Conservation (phyloP, 92 coral and sea anemone species). For the Phenganax marumi region DNA sequence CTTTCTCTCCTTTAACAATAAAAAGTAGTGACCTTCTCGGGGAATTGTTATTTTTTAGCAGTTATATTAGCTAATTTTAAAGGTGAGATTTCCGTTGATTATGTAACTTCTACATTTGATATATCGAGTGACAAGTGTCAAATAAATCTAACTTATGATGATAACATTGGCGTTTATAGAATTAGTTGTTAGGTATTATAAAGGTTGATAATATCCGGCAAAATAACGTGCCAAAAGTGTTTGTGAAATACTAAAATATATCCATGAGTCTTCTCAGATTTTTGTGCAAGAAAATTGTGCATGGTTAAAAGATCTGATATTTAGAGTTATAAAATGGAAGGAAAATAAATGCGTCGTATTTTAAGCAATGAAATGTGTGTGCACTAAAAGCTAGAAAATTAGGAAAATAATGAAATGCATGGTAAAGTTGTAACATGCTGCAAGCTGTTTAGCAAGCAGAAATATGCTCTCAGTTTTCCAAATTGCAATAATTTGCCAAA, state of each 20-base stretch:
- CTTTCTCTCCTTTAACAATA: not conserved
- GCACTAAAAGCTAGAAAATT: too few relatives aligned
- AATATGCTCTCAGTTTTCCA: not conserved
- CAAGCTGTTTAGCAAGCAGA: not conserved
- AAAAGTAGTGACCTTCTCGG: not conserved
- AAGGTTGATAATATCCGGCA: slow-evolving; percentile 13
- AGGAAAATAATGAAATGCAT: not conserved
- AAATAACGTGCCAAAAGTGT: not conserved
- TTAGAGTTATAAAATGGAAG: too few relatives aligned
- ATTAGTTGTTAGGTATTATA: not conserved
- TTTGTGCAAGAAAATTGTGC: not conserved
- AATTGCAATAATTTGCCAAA: not conserved
- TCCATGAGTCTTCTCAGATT: not conserved
- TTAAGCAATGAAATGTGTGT: too few relatives aligned
- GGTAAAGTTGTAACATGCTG: not conserved
- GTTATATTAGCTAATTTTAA: slow-evolving; percentile 1
- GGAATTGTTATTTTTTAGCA: not conserved
- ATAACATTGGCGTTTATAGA: not conserved
- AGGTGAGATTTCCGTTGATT: slow-evolving; percentile 14
- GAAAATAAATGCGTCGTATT: too few relatives aligned
- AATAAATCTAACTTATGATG: not conserved
- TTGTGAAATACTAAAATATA: not conserved
- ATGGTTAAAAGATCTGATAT: too few relatives aligned
- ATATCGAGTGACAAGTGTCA: not conserved
- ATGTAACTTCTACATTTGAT: not conserved